Evolutionary conservation across 2,113 vertebrate species (phyloP).

Genomic region (Austrofundulus limnaeus): DNA sequence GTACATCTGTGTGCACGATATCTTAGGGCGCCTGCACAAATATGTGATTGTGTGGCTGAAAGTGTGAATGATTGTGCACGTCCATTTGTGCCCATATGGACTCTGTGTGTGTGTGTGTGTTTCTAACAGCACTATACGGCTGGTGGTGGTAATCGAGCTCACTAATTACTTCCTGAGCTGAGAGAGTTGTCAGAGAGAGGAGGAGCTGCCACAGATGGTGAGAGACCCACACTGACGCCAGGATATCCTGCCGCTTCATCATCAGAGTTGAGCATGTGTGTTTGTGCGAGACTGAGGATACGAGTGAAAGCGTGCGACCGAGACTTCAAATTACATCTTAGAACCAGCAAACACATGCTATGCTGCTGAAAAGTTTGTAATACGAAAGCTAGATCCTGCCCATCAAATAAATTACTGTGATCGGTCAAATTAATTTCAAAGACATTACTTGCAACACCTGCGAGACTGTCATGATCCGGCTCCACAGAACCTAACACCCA

Average conservation of each 20-base stretch:
- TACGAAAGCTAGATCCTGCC: conserved; percentile 9
- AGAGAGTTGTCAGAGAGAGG: conserved; percentile 72
- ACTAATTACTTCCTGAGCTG: conserved; percentile 74
- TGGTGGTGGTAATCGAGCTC: conserved; percentile 62
- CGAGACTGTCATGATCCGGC: background rate
- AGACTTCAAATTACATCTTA: conserved; percentile 41
- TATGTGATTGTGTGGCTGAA: conserved; percentile 5
- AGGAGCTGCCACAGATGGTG: conserved; percentile 77
- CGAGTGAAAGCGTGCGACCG: conserved; percentile 18
- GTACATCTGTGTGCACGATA: conserved; percentile 19
- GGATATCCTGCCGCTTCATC: conserved; percentile 66
- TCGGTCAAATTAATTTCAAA: background rate
- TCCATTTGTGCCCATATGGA: conserved; percentile 33
- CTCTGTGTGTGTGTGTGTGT: conserved; percentile 16
- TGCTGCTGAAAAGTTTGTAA: background rate
- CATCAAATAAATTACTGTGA: conserved; percentile 11
- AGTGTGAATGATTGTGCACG: conserved; percentile 17
- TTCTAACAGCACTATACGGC: conserved; percentile 41
- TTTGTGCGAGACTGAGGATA: conserved; percentile 50
- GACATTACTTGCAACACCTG: background rate
- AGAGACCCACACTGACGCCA: conserved; percentile 69
- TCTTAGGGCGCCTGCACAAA: conserved; percentile 24
- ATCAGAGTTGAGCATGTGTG: conserved; percentile 60
- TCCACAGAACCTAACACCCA: background rate
- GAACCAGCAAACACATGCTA: conserved; percentile 29